A percentile compares a stretch with the other conserved stretches of the same genome.
These are phyloP conservation scores for Antitype chi DNA, from an alignment of 2,888 invertebrate species.

Conservation along the genomic window DNA sequence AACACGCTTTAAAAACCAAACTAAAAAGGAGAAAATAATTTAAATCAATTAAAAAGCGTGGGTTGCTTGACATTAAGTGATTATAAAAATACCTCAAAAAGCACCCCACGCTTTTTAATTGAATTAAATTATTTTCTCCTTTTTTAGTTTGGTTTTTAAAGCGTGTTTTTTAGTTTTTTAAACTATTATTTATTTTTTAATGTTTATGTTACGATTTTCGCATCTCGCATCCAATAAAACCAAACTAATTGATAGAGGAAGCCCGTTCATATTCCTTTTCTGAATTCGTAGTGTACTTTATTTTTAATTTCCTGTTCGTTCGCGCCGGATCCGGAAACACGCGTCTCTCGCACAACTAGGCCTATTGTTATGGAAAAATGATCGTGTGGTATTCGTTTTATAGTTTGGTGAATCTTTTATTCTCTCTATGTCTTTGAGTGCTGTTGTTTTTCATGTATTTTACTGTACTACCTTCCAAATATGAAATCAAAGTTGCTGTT, in stretches of 20 bases:
- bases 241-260: constrained; percentile 48
- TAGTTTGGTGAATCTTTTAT: constrained; percentile 33
- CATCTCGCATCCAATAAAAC: constrained; percentile 28
- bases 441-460: neutral
- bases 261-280: constrained; percentile 36
- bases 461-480: neutral
- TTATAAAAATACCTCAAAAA: too few species aligned
- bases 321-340: constrained; percentile 55
- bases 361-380: constrained; percentile 60
- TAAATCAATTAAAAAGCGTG: too few species aligned
- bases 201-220: neutral
- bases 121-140: too few species aligned
- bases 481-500: neutral
- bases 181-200: too few species aligned
- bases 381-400: constrained; percentile 24
- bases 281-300: constrained; percentile 51
- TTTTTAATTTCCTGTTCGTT: constrained; percentile 67
- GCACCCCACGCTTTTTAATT: too few species aligned
- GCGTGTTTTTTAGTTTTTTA: too few species aligned
- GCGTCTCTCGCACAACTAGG: constrained; percentile 54
- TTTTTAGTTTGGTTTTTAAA: too few species aligned
- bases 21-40: too few species aligned
- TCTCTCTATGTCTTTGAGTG: neutral
- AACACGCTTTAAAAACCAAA: too few species aligned
- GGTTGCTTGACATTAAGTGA: too few species aligned